Evolutionary conservation across 2,888 invertebrate species (phyloP), one percentile per base, ranked within the genome.

Genomic region (Plutella xylostella): DNA sequence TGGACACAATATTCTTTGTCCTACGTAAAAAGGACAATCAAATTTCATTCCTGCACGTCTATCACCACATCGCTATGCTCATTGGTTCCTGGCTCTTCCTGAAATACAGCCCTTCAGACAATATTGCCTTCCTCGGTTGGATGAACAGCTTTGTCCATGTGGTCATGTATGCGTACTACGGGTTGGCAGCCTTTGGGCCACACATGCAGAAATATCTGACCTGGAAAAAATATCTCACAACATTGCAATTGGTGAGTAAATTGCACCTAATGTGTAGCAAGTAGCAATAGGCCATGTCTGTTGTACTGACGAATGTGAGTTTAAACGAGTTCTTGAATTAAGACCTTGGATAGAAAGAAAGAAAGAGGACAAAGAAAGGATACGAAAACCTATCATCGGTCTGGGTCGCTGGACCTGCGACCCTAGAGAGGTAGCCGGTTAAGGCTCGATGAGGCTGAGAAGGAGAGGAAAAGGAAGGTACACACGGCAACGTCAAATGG

Each of bases 201-300:
- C 85, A 87, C 48, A 87, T 94, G 50, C 93, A 94, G 71, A 91
- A 91, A 61, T 97, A 91, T 71, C 86, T 97, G 45, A 97, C 96
- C 96, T 97, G 97, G 96, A 97, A 97, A 86, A 94, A 92, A 63
- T 96, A 97, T 70, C 86, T 97, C 63, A 97, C 97, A 9, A 87
- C 90, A 7, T 78, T 97, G 57, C 97, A 97, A 79, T 96, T 97
- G 91, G 89, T 94, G 77, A 72, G 69, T 28, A 39, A 12, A 28
- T 28, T 28, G 9, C 11, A n/a, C n/a, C n/a, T n/a, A n/a, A n/a
- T n/a, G n/a, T n/a, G n/a, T n/a, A 28, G n/a, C 2, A 12, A 25
- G 11, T 25, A 25, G 25, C 5, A 7, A 25, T 7, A 25, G 25
- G 25, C 6, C 11, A 25, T 7, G 25, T 11, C 11, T 25, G 5